These are phyloP conservation scores for Aquatica leii DNA, from an alignment of 2,888 invertebrate species.

Conservation along the genomic window DNA sequence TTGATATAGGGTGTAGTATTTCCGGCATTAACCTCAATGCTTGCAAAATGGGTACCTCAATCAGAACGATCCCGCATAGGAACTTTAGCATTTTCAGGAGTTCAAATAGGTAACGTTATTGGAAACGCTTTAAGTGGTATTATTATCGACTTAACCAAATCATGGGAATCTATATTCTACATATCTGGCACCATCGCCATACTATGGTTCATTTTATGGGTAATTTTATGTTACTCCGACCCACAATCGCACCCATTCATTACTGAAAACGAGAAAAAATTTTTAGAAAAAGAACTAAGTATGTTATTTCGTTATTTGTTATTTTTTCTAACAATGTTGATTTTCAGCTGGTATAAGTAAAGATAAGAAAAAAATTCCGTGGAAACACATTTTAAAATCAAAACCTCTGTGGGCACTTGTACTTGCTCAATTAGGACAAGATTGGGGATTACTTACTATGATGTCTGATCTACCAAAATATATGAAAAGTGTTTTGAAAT, in stretches of 20 bases:
- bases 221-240: constrained; percentile 60
- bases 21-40: constrained; percentile 82
- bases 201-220: constrained; percentile 70
- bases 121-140: constrained; percentile 74
- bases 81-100: constrained; percentile 81
- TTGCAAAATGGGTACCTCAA: constrained; percentile 83
- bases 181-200: constrained; percentile 79
- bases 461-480: constrained; percentile 75
- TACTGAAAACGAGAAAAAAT: constrained; percentile 73
- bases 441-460: constrained; percentile 77
- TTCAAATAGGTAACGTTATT: constrained; percentile 74
- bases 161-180: constrained; percentile 83
- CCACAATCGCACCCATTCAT: constrained; percentile 80
- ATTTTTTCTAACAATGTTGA: neutral
- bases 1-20: constrained; percentile 66
- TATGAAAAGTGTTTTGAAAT: constrained; percentile 72
- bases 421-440: constrained; percentile 75
- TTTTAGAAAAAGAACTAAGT: constrained; percentile 71
- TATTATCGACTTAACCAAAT: constrained; percentile 70
- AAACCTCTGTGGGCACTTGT: constrained; percentile 79
- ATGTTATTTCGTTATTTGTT: constrained; percentile 23
- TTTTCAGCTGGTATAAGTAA: neutral
- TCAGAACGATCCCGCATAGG: constrained; percentile 81
- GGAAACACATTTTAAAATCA: constrained; percentile 74
- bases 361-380: constrained; percentile 49